Conservation (phyloP, 2,113 vertebrate genomes). For the Coregonus clupeaformis region DNA sequence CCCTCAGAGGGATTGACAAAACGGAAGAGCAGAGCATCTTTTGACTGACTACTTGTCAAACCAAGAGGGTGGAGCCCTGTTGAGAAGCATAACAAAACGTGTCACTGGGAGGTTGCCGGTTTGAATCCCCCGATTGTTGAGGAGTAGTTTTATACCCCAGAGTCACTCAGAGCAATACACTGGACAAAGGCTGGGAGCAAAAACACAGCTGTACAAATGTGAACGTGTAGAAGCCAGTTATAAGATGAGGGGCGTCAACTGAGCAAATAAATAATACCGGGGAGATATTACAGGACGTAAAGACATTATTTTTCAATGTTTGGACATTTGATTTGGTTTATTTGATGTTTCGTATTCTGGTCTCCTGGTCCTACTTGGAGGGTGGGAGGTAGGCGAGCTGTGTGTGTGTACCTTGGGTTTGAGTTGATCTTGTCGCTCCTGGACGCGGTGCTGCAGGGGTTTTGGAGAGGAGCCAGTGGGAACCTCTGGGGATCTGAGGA, state of each 20-base stretch:
- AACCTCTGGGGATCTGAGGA: conserved; percentile 82
- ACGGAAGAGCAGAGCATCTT: background rate
- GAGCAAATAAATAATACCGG: conserved; percentile 69
- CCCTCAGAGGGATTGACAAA: too few relatives aligned
- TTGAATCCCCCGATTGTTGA: conserved; percentile 35
- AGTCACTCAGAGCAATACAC: conserved; percentile 38
- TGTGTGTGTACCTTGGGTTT: conserved; percentile 79
- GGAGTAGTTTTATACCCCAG: conserved; percentile 35
- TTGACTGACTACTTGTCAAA: background rate
- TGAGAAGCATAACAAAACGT: conserved; percentile 24
- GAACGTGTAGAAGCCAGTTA: conserved; percentile 57
- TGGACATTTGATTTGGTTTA: conserved; percentile 66
- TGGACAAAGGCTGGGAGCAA: conserved; percentile 49
- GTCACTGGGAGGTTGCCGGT: conserved; percentile 44
- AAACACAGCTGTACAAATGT: conserved; percentile 70
- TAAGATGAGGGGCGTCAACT: conserved; percentile 57
- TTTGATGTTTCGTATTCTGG: conserved; percentile 50
- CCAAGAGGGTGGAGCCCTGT: too few relatives aligned
- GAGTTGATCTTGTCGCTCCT: conserved; percentile 70
- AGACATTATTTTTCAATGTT: conserved; percentile 66
- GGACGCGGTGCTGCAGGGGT: conserved; percentile 78
- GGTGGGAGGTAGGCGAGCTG: conserved; percentile 19
- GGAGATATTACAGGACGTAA: conserved; percentile 68
- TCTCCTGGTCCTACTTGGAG: conserved; percentile 22
- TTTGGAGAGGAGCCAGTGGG: conserved; percentile 75